Conservation (phyloP, 2,797 vertebrate species). For the Xenopus petersii region DNA sequence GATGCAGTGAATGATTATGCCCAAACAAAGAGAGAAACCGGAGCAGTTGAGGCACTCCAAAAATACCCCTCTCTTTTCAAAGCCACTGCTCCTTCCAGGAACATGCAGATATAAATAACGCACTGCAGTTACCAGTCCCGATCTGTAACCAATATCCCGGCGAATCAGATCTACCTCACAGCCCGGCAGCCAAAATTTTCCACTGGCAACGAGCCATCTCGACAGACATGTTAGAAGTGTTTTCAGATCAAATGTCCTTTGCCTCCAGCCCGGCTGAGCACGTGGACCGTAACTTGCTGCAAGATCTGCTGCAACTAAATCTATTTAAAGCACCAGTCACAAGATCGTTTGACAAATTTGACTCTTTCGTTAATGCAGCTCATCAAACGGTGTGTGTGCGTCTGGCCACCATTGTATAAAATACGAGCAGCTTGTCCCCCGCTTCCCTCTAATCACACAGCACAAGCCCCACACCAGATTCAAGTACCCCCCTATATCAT, state of each 20-base stretch:
- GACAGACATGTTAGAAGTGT: slow-evolving; percentile 47
- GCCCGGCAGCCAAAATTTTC: slow-evolving; percentile 53
- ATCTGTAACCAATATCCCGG: slow-evolving; percentile 56
- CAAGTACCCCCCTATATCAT: no score
- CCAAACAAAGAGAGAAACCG: slow-evolving; percentile 78
- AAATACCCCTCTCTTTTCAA: slow-evolving; percentile 53
- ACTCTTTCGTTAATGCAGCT: not conserved
- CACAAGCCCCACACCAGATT: no score
- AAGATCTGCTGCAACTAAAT: slow-evolving; percentile 39
- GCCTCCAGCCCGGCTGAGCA: slow-evolving; percentile 16
- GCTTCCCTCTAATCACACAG: no score
- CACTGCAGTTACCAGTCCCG: slow-evolving; percentile 56
- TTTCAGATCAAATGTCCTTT: slow-evolving; percentile 22
- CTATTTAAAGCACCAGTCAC: slow-evolving; percentile 17
- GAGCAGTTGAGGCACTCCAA: slow-evolving; percentile 63
- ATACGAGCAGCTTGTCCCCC: no score
- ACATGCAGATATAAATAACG: slow-evolving; percentile 51
- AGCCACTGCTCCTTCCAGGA: slow-evolving; percentile 47
- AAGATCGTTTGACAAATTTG: not conserved
- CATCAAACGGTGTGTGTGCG: no score
- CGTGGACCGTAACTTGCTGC: slow-evolving; percentile 29
- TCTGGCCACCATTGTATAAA: no score
- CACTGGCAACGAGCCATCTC: slow-evolving; percentile 50
- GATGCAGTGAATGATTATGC: slow-evolving; percentile 85
- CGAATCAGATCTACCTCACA: slow-evolving; percentile 57